Evolutionary conservation across 2,888 invertebrate genomes (phyloP).

Genomic region (Elysia crispata): DNA sequence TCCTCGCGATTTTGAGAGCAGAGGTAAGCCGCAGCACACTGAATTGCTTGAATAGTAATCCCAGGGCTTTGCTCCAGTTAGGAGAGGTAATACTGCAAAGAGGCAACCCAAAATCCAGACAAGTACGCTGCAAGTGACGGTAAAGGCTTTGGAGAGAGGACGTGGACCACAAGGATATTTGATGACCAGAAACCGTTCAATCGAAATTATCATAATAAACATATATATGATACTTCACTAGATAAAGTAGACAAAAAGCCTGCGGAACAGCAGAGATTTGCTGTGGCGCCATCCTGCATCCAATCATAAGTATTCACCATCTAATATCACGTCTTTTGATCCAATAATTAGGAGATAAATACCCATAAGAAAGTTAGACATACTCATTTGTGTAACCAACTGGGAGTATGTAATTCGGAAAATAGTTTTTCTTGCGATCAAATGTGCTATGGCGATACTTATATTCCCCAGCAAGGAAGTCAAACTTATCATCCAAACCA

Average conservation of each 20-base stretch:
- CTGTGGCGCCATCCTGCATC: slow-evolving; percentile 71
- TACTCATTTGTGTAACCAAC: slow-evolving; percentile 69
- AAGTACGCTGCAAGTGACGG: slow-evolving; percentile 62
- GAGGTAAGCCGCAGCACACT: slow-evolving; percentile 12
- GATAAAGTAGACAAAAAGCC: slow-evolving; percentile 77
- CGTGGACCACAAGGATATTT: slow-evolving; percentile 79
- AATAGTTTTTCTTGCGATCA: slow-evolving; percentile 57
- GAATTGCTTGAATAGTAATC: background rate
- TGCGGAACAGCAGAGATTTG: slow-evolving; percentile 72
- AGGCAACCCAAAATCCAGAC: slow-evolving; percentile 9
- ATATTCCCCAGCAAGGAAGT: slow-evolving; percentile 56
- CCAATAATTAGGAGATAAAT: slow-evolving; percentile 70
- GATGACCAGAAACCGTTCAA: slow-evolving; percentile 82
- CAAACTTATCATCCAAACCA: slow-evolving; percentile 58
- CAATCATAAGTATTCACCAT: slow-evolving; percentile 65
- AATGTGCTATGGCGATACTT: slow-evolving; percentile 49
- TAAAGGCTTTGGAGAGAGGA: slow-evolving; percentile 11
- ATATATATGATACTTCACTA: slow-evolving; percentile 66
- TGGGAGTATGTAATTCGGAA: slow-evolving; percentile 50
- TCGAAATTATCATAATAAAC: slow-evolving; percentile 81
- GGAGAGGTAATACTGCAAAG: background rate
- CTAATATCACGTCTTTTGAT: slow-evolving; percentile 66
- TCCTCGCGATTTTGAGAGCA: background rate
- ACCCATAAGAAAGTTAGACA: slow-evolving; percentile 71
- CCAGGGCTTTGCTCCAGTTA: background rate